Percentiles rank a stretch among this genome's conserved stretches.
Evolutionary conservation across 2,888 invertebrate species (phyloP).

Genomic region (Pyrocoelia pectoralis): DNA sequence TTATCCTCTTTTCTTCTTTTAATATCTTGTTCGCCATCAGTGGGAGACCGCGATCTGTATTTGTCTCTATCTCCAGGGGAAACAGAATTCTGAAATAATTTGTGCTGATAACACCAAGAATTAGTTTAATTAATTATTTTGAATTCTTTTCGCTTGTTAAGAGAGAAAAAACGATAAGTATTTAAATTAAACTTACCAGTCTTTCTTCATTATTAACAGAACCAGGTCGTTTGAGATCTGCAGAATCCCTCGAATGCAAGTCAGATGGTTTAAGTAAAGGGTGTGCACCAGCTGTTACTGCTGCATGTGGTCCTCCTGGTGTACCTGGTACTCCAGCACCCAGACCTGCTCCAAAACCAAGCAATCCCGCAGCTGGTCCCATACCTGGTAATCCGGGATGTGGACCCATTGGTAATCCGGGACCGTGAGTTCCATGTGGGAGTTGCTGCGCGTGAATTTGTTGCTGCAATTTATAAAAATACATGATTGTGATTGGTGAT

Average conservation of each 20-base stretch:
- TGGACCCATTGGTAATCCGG: constrained; percentile 57
- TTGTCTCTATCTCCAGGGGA: constrained; percentile 86
- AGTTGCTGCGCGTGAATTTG: constrained; percentile 60
- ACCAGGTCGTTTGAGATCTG: constrained; percentile 54
- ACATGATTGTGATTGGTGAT: no score
- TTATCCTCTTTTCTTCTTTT: constrained; percentile 86
- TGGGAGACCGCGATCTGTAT: constrained; percentile 81
- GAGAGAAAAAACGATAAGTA: no score
- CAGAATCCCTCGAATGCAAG: constrained; percentile 51
- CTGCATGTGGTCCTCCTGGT: constrained; percentile 51
- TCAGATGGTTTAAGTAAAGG: constrained; percentile 58
- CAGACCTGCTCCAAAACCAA: constrained; percentile 52
- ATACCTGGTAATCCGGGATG: constrained; percentile 58
- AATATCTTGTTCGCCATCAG: constrained; percentile 70
- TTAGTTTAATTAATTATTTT: background rate
- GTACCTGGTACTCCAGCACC: constrained; percentile 47
- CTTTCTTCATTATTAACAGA: constrained; percentile 59
- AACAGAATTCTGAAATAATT: constrained; percentile 77
- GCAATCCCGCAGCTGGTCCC: constrained; percentile 54
- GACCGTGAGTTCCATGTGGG: constrained; percentile 58
- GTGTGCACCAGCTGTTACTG: constrained; percentile 52
- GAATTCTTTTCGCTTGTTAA: background rate
- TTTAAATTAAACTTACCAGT: constrained; percentile 57
- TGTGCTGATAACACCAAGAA: constrained; percentile 21
- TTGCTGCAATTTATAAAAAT: constrained; percentile 50